Conservation (phyloP, 92 coral and sea anemone genomes). For the Bergia puertoricense region DNA sequence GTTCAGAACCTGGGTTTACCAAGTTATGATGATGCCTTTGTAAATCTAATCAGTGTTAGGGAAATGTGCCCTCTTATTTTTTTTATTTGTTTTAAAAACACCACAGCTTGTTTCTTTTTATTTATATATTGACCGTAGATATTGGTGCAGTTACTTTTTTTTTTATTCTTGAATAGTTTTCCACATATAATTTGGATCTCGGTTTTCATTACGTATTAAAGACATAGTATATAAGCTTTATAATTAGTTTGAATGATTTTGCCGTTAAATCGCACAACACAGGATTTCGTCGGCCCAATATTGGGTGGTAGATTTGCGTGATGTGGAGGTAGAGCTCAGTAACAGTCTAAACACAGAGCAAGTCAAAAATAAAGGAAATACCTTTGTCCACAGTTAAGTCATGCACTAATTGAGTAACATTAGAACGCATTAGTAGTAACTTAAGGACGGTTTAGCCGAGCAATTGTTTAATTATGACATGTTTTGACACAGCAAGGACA, state of each 20-base stretch:
- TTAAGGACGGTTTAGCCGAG: not conserved
- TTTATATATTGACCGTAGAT: not conserved
- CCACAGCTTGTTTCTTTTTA: not conserved
- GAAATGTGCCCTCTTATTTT: no score
- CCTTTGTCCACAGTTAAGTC: not conserved
- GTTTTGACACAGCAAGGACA: slow-evolving; percentile 20
- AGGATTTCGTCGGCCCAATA: not conserved
- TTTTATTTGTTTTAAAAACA: not conserved
- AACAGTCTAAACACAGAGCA: no score
- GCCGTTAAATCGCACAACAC: not conserved
- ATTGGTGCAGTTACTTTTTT: not conserved
- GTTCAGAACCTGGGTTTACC: not conserved
- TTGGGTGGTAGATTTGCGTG: no score
- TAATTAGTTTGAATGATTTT: no score
- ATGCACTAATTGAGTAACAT: not conserved
- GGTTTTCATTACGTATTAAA: no score
- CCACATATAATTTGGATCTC: not conserved
- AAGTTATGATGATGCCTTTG: no score
- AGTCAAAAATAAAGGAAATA: no score
- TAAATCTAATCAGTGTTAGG: not conserved
- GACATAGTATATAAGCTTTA: no score
- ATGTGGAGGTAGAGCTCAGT: no score
- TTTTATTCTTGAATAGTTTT: not conserved
- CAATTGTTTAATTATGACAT: not conserved
- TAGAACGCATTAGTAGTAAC: not conserved